phyloP scores from a whole-genome alignment of 2,113 vertebrate genomes.

The Indri indri region DNA sequence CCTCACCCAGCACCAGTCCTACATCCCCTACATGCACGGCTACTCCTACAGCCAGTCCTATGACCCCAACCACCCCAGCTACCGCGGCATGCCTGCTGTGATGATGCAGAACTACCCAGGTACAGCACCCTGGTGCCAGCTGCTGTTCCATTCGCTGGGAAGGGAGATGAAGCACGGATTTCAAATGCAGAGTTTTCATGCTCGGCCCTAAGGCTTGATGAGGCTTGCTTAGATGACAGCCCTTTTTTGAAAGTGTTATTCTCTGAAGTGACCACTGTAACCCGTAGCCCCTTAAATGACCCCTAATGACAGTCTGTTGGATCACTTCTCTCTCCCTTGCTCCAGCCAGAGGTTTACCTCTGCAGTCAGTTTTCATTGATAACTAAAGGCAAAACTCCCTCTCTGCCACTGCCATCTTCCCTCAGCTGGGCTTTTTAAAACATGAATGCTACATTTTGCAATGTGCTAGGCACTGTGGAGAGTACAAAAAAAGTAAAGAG shows the following conservation, averaged over 20 bases:
- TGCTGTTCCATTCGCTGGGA: background rate
- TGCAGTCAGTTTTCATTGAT: background rate
- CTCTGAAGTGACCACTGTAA: background rate
- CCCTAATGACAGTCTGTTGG: background rate
- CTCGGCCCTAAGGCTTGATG: background rate
- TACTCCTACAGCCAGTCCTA: conserved; percentile 98
- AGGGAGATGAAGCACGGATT: background rate
- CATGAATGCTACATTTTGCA: background rate
- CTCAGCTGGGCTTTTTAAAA: background rate
- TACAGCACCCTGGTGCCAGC: conserved; percentile 70
- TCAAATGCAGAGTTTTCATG: background rate
- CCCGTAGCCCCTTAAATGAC: background rate
- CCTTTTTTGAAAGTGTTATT: background rate
- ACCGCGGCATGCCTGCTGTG: conserved; percentile 95
- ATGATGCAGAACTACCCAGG: conserved; percentile 99
- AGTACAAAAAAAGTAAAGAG: background rate
- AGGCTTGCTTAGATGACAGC: background rate
- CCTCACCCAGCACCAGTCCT: conserved; percentile 96
- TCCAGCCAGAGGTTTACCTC: background rate
- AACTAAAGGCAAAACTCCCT: background rate
- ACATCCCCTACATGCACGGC: conserved; percentile 98
- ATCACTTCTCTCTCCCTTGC: accelerated
- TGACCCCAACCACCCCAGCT: conserved; percentile 97
- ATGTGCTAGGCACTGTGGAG: background rate
- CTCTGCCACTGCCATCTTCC: background rate